A percentile compares a stretch with the other conserved stretches of the same genome.
phyloP scores from a whole-genome alignment of 2,888 invertebrate genomes.

The Machimus atricapillus region DNA sequence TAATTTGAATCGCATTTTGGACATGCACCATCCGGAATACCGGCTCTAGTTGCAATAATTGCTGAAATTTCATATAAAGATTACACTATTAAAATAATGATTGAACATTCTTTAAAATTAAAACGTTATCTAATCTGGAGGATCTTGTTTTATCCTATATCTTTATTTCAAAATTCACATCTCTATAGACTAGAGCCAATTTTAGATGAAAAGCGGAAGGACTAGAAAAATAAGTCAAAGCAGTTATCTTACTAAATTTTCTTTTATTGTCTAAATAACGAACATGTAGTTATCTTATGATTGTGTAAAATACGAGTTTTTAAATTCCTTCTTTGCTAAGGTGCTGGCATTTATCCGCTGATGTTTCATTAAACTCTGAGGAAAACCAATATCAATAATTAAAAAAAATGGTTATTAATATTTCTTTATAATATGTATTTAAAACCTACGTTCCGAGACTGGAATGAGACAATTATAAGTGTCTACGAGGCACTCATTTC shows the following conservation, averaged over 20 bases:
- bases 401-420: not conserved
- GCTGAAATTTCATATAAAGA: not conserved
- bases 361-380: not conserved
- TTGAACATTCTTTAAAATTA: no score
- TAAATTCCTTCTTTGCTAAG: not conserved
- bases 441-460: not conserved
- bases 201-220: no score
- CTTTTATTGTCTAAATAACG: not conserved
- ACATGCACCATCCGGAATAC: not conserved
- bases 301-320: not conserved
- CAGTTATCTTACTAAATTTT: not conserved
- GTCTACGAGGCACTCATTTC: not conserved
- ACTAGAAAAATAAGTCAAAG: not conserved
- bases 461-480: not conserved
- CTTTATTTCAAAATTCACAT: not conserved
- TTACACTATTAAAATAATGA: not conserved
- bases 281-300: not conserved
- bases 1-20: not conserved
- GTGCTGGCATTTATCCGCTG: not conserved
- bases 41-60: not conserved
- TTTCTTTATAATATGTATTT: not conserved
- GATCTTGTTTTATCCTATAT: no score
- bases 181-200: no score
- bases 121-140: no score
- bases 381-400: not conserved